Evolutionary conservation across 2,797 vertebrate genomes (phyloP), one percentile per base, ranked within the genome.

Genomic region (Adelosebastes latens): DNA sequence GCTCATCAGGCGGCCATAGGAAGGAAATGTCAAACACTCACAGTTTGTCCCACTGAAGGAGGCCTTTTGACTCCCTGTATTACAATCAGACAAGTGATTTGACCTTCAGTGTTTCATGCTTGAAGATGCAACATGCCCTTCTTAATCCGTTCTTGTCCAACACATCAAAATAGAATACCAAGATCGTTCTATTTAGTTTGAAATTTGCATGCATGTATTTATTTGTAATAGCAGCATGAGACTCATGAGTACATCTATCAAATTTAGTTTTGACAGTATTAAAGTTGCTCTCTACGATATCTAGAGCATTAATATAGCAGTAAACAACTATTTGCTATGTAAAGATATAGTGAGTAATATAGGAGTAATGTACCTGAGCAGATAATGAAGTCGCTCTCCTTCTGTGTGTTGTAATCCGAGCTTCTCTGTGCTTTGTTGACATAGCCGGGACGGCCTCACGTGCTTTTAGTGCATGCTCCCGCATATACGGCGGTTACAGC

Each of bases 11-110:
- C 2, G n/a, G 75, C 29, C 70, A 83, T 42, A 63, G 77, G 79
- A 84, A 0, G 1, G 76, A 72, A 81, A 87, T 76, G 80, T 82
- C 80, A 85, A 67, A 75, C 56, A 52, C 72, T 77, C 72, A 70
- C 52, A 53, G 18, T 68, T 39, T 32, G 46, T 79, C 82, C 60
- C 58, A 56, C 16, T 32, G 76, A 46, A 80, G 60, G 67, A 77
- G 16, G 6, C 69, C 39, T 73, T 79, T 85, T 72, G 32, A 72
- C 59, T 80, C 61, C 16, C 42, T 72, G 29, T 24, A 27, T 83
- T 74, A 82, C 34, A 82, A 69, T 83, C 61, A 79, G 75, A 86
- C 34, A 59, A 77, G 66, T 82, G 60, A 58, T 80, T 34, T 82
- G 78, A 87, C 75, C 74, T 88, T 79, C 52, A 66, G n/a, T 25